phyloP scores from a whole-genome alignment of 2,888 invertebrate species.

The Ceratothoa steindachneri region DNA sequence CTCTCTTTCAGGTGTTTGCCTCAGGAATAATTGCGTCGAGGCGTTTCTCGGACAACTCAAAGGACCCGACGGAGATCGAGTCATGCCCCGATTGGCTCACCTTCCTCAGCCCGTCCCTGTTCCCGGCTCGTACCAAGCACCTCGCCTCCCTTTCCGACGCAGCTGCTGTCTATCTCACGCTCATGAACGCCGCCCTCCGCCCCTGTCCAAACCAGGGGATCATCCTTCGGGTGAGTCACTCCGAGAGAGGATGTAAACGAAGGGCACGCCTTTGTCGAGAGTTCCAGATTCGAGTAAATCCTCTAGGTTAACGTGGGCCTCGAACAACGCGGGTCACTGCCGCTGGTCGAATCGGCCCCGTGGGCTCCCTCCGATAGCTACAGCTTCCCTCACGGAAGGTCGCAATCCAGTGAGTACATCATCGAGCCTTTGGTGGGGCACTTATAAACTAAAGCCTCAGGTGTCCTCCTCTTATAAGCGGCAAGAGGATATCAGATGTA shows the following conservation, averaged over 20 bases:
- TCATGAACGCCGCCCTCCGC: slow-evolving; percentile 34
- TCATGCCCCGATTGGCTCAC: slow-evolving; percentile 43
- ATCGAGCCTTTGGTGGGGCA: too few species aligned
- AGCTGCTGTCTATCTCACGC: slow-evolving; percentile 31
- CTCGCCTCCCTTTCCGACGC: slow-evolving; percentile 23
- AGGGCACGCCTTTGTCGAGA: background rate
- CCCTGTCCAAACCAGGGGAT: slow-evolving; percentile 37
- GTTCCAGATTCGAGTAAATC: background rate
- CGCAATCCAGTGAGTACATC: too few species aligned
- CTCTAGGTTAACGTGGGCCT: background rate
- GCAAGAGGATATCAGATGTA: too few species aligned
- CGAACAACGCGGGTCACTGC: background rate
- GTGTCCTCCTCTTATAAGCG: too few species aligned
- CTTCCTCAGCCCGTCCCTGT: slow-evolving; percentile 39
- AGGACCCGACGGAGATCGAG: slow-evolving; percentile 21
- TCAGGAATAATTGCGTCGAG: background rate
- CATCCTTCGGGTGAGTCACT: slow-evolving; percentile 30
- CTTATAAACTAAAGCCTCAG: too few species aligned
- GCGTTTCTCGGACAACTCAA: background rate
- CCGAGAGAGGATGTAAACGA: background rate
- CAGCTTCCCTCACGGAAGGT: background rate
- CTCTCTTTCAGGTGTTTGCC: background rate
- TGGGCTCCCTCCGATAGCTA: background rate
- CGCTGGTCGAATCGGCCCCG: background rate
- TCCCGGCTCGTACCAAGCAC: slow-evolving; percentile 26